These are phyloP conservation scores for Platycercus adscitus DNA, from an alignment of 2,113 vertebrate genomes.

Conservation along the genomic window DNA sequence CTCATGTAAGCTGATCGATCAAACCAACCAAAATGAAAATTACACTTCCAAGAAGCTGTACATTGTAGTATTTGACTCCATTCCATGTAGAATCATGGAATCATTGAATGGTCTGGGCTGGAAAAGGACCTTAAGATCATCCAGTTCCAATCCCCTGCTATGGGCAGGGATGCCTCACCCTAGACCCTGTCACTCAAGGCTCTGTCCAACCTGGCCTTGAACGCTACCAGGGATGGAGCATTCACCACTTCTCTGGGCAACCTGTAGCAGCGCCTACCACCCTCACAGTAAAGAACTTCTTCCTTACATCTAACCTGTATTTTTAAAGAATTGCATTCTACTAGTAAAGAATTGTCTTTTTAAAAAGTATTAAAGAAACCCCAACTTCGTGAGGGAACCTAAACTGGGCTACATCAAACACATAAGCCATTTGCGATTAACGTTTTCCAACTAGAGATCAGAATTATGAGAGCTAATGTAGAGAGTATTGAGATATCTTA, in stretches of 20 bases:
- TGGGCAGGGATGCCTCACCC: background rate
- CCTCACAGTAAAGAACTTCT: background rate
- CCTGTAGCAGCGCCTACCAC: background rate
- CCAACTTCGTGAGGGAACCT: fast-evolving
- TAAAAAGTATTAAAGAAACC: background rate
- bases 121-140: background rate
- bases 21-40: background rate
- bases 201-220: background rate
- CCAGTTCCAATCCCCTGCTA: background rate
- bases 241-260: background rate
- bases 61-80: background rate
- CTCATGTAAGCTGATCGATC: background rate
- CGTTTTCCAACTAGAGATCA: background rate
- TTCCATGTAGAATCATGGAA: background rate
- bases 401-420: background rate
- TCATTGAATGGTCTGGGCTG: background rate
- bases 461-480: background rate
- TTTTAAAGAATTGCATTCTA: background rate
- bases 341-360: background rate
- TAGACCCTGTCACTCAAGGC: background rate
- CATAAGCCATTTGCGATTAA: background rate
- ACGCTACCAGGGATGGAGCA: background rate
- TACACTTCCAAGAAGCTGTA: background rate
- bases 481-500: background rate
- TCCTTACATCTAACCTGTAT: background rate